Conservation (phyloP, 2,113 vertebrate genomes). For the Tragelaphus scriptus region DNA sequence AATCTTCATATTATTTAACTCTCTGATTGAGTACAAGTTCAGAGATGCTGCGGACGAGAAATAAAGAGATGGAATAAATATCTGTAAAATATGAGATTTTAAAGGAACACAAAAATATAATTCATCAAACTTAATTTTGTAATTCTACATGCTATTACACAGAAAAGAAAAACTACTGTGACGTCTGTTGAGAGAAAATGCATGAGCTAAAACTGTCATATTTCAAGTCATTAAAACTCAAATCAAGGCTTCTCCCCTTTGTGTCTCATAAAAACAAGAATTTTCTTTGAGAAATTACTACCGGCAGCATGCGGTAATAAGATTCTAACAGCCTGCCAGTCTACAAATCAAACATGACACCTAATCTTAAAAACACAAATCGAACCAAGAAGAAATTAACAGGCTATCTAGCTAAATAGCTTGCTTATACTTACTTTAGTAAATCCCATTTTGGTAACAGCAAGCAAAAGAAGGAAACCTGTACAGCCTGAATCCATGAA, state of each 20-base stretch:
- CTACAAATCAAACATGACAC: constrained; percentile 17
- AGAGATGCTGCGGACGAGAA: background rate
- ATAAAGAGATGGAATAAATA: background rate
- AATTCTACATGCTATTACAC: background rate
- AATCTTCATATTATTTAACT: background rate
- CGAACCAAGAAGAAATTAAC: background rate
- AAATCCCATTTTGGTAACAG: background rate
- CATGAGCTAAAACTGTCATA: background rate
- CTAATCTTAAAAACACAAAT: constrained; percentile 17
- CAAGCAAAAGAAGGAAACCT: background rate
- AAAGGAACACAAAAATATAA: background rate
- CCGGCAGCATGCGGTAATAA: background rate
- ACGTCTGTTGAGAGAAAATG: background rate
- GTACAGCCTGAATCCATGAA: background rate
- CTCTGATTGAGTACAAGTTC: background rate
- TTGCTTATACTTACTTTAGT: background rate
- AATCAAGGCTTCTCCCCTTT: background rate
- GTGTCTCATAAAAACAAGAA: background rate
- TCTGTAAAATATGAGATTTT: background rate
- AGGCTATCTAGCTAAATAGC: background rate
- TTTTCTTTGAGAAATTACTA: background rate
- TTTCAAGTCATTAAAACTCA: background rate
- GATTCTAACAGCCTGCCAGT: background rate
- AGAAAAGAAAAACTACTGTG: background rate
- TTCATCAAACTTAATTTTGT: background rate